Evolutionary conservation across 2,888 invertebrate species (phyloP).

Genomic region (Oxytorus armatus): DNA sequence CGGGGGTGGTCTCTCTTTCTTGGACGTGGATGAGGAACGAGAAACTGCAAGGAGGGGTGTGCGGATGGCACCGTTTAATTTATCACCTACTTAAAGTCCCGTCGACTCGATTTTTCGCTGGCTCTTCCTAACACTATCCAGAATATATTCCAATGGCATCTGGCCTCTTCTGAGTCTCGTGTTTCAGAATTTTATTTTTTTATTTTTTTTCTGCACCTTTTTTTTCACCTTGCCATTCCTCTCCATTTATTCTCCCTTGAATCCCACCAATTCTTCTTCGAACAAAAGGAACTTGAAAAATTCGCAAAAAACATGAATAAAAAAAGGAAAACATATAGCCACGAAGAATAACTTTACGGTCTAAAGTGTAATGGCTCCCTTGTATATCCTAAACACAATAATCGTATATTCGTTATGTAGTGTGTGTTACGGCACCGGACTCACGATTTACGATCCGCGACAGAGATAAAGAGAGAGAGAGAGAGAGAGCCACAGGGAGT

Average conservation of each 20-base stretch:
- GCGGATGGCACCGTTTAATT: slow-evolving; percentile 77
- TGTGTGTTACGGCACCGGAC: slow-evolving; percentile 34
- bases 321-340: not conserved
- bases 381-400: slow-evolving; percentile 4
- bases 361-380: too few relatives aligned
- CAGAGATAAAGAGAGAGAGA: slow-evolving; percentile 21
- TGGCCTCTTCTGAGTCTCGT: slow-evolving; percentile 63
- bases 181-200: slow-evolving; percentile 60
- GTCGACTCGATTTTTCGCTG: slow-evolving; percentile 46
- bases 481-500: slow-evolving; percentile 36
- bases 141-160: not conserved
- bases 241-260: not conserved
- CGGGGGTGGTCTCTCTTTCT: slow-evolving; percentile 10
- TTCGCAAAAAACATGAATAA: not conserved
- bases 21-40: slow-evolving; percentile 52
- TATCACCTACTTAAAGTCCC: slow-evolving; percentile 79
- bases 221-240: not conserved
- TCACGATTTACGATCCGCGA: slow-evolving; percentile 59
- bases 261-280: not conserved
- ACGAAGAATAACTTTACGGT: too few relatives aligned
- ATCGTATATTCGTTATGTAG: slow-evolving; percentile 1
- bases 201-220: not conserved
- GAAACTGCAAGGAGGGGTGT: slow-evolving; percentile 17
- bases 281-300: not conserved
- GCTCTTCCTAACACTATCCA: not conserved